phyloP scores from a whole-genome alignment of 2,113 vertebrate species.

The Taurulus bubalis region DNA sequence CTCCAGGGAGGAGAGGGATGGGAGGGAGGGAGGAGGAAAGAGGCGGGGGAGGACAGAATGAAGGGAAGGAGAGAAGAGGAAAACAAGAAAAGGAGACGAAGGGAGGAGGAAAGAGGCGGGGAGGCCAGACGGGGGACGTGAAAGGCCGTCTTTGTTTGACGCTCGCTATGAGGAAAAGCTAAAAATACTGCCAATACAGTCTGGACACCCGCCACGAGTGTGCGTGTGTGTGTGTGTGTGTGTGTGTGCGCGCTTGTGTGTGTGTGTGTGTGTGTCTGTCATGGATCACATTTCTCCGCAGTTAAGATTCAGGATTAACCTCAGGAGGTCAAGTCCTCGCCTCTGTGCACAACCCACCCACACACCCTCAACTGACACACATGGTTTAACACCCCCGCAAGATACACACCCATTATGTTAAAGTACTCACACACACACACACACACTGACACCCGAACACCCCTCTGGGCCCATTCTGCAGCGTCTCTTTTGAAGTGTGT shows the following conservation, averaged over 20 bases:
- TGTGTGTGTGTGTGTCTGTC: slow-evolving; percentile 28
- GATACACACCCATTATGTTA: slow-evolving; percentile 22
- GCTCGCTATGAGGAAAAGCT: slow-evolving; percentile 30
- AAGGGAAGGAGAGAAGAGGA: slow-evolving; percentile 43
- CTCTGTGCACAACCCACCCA: slow-evolving; percentile 38
- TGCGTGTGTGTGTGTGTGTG: slow-evolving; percentile 16
- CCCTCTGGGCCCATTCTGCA: slow-evolving; percentile 45
- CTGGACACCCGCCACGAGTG: slow-evolving; percentile 37
- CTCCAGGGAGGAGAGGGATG: slow-evolving; percentile 45
- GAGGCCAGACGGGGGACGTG: slow-evolving; percentile 66
- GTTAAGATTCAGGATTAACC: slow-evolving; percentile 67
- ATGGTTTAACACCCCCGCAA: slow-evolving; percentile 37
- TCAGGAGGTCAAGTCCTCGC: slow-evolving; percentile 59
- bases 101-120: slow-evolving; percentile 16
- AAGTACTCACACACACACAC: slow-evolving; percentile 15
- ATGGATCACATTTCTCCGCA: slow-evolving; percentile 53
- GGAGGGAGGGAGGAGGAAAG: slow-evolving; percentile 13
- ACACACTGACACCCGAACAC: slow-evolving; percentile 11
- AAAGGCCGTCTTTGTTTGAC: slow-evolving; percentile 76
- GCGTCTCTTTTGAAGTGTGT: slow-evolving; percentile 61
- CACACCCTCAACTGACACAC: slow-evolving; percentile 22
- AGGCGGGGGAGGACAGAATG: neutral
- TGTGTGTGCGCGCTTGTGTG: slow-evolving; percentile 25
- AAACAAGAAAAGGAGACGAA: slow-evolving; percentile 57
- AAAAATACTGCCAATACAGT: slow-evolving; percentile 67